Base-by-base conservation (phyloP, 2,113 vertebrate genomes). In the Pterophyllum scalare region DNA sequence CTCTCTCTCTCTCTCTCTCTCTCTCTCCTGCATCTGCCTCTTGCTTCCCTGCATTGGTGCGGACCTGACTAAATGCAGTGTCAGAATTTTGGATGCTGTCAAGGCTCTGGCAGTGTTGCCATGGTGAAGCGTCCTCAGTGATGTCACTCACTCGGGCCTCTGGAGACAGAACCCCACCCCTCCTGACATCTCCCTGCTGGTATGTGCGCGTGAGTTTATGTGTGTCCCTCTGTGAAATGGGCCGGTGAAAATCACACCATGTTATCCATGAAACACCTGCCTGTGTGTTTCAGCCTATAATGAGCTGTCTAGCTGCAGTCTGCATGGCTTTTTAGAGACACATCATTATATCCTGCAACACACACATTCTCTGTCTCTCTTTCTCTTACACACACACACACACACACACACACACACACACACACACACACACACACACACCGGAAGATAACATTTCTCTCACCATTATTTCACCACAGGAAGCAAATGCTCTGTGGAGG, bases 251-350 rank as follows among this genome's bases (percentile, higher is more conserved):
- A 92, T 91, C 72, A 77, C 79, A 80, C 77, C 20, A 57, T 86
- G 91, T 93, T 93, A 85, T 92, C 91, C 85, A 85, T 88, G 89
- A 88, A 93, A 92, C 93, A 94, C 91, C 93, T 94, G 93, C 92
- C 86, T 84, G 85, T 90, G 91, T 92, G 90, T 92, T 92, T 83
- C 91, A 87, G 91, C 77, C 82, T 74, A 52, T 94, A 95, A 95
- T 94, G 92, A 95, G 90, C 85, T 91, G 92, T 94, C 94, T 89
- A 76, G 93, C 89, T 93, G 91, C 91, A 88, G 92, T 80, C 91
- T 90, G 90, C 85, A 35, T 75, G 65, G 82, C 79, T 85, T 90
- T 87, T 87, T 81, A 78, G 82, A 91, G 83, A 87, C 87, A 87
- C 91, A 91, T 92, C 87, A 90, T 93, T 93, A 93, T 91, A 84